Evolutionary conservation across 2,113 vertebrate species (phyloP).

Genomic region (Sclerurus mexicanus): DNA sequence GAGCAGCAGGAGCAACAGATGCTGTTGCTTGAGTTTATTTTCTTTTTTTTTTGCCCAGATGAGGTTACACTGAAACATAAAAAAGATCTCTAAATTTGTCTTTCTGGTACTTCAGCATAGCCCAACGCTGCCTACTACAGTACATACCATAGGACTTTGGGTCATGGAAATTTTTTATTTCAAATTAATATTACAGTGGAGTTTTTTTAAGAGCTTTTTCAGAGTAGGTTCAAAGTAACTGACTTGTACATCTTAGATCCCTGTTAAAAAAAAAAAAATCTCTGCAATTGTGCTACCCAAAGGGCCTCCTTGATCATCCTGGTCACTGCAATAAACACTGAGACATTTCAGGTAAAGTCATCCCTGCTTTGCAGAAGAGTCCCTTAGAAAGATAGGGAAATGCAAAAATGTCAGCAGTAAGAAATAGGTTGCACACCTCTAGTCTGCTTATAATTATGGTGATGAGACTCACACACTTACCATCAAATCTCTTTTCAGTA

Average conservation of each 20-base stretch:
- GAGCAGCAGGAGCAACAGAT: slow-evolving; percentile 65
- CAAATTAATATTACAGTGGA: not conserved
- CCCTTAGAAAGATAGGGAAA: not conserved
- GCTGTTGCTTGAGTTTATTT: slow-evolving; percentile 60
- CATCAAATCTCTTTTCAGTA: not conserved
- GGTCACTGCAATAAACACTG: not conserved
- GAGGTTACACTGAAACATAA: not conserved
- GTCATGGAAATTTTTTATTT: not conserved
- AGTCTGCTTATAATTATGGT: not conserved
- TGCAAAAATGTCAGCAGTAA: not conserved
- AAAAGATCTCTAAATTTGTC: not conserved
- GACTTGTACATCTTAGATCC: not conserved
- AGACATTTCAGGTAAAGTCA: not conserved
- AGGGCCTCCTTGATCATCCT: not conserved
- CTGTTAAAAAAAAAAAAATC: not conserved
- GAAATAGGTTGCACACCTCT: not conserved
- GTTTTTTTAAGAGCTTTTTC: not conserved
- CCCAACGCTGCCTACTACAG: not conserved
- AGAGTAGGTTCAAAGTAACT: not conserved
- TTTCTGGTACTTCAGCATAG: not conserved
- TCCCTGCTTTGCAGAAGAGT: not conserved
- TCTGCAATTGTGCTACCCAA: not conserved
- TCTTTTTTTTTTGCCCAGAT: slow-evolving; percentile 49
- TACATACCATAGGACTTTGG: not conserved
- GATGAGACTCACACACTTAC: not conserved